phyloP scores from a whole-genome alignment of 2,888 invertebrate species.

The Eumacrocentrus americanus region DNA sequence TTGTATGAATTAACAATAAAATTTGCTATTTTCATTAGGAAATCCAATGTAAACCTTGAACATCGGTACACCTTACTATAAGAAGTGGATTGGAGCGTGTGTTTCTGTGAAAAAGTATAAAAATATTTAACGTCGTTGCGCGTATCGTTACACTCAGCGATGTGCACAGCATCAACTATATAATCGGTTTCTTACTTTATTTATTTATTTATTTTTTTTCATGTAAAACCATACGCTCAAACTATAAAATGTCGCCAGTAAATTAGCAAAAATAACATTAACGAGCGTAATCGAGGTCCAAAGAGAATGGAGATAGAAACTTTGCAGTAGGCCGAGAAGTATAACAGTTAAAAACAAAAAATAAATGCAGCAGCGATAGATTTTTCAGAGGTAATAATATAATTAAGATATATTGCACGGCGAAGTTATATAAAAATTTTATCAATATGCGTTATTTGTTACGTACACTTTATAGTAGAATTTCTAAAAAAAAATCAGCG shows the following conservation, averaged over 20 bases:
- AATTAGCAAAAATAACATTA: slow-evolving; percentile 27
- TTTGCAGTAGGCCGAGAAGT: slow-evolving; percentile 36
- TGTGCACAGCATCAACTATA: neutral
- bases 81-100: slow-evolving; percentile 59
- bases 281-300: slow-evolving; percentile 28
- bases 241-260: slow-evolving; percentile 24
- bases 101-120: slow-evolving; percentile 41
- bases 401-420: slow-evolving; percentile 28
- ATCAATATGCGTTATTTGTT: slow-evolving; percentile 33
- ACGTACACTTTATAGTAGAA: slow-evolving; percentile 32
- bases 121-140: neutral
- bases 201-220: slow-evolving; percentile 10
- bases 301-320: slow-evolving; percentile 30
- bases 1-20: slow-evolving; percentile 36
- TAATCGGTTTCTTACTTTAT: slow-evolving; percentile 6
- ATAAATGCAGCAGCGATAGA: slow-evolving; percentile 35
- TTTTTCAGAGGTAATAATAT: slow-evolving; percentile 13
- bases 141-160: neutral
- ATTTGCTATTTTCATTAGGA: slow-evolving; percentile 38
- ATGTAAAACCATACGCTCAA: slow-evolving; percentile 7
- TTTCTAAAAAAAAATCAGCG: slow-evolving; percentile 33
- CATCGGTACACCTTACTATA: slow-evolving; percentile 58
- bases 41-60: slow-evolving; percentile 60
- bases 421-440: slow-evolving; percentile 31
- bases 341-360: slow-evolving; percentile 29